phyloP scores from a whole-genome alignment of 1,140 invertebrate species.

The Scaptomyza graminum region DNA sequence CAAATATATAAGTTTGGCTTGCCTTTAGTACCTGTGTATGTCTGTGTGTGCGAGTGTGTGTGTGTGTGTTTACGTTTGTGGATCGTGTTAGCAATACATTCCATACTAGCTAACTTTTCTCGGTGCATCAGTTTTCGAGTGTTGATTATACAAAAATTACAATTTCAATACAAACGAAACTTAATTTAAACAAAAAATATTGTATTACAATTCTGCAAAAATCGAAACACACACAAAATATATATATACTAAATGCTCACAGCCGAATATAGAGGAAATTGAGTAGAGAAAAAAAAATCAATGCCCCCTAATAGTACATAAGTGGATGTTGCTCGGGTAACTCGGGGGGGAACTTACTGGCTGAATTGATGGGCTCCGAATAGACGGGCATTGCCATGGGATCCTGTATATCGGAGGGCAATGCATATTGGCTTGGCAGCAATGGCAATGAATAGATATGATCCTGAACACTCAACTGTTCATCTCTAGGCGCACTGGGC shows the following conservation, averaged over 20 bases:
- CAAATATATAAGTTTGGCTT: conserved; percentile 18
- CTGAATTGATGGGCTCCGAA: conserved; percentile 63
- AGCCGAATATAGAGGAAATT: conserved; percentile 10
- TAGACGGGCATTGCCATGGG: conserved; percentile 43
- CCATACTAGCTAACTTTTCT: neutral
- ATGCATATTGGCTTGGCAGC: conserved; percentile 61
- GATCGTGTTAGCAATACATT: neutral
- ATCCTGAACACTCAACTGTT: conserved; percentile 15
- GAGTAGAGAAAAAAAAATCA: neutral
- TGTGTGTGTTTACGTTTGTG: neutral
- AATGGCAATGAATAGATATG: conserved; percentile 70
- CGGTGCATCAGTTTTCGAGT: neutral
- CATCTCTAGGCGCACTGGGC: conserved; percentile 24
- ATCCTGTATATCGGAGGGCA: conserved; percentile 42
- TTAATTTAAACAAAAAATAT: neutral
- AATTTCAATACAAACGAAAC: no score
- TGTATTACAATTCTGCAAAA: conserved; percentile 3
- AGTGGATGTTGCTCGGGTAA: neutral
- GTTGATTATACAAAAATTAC: neutral
- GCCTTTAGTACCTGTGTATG: conserved; percentile 17
- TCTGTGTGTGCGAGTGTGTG: conserved; percentile 4
- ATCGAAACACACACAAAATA: neutral
- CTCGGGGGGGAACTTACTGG: conserved; percentile 39
- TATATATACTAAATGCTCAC: conserved; percentile 6
- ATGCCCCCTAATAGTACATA: neutral